Percentiles rank a stretch among this genome's conserved stretches.
Evolutionary conservation across 2,888 invertebrate genomes (phyloP).

Genomic region (Drosophila rellima): DNA sequence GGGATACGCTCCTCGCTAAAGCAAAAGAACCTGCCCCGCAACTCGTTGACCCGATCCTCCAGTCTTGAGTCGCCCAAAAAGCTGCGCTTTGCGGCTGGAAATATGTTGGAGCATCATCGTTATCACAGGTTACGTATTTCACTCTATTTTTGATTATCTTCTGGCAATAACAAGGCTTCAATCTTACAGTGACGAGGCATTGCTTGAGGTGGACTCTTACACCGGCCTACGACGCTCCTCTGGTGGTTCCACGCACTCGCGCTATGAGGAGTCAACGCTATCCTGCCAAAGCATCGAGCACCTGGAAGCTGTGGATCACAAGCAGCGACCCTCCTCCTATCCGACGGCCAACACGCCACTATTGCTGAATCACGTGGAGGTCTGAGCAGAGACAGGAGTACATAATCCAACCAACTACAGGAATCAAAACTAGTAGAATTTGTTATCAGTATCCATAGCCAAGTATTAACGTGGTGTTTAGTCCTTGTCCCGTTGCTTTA

Average conservation of each 20-base stretch:
- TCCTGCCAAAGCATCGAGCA: constrained; percentile 84
- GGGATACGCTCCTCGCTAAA: constrained; percentile 90
- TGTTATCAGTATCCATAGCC: constrained; percentile 47
- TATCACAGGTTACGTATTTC: constrained; percentile 82
- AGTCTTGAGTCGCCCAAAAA: constrained; percentile 94
- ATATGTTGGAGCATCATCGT: constrained; percentile 87
- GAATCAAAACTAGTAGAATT: constrained; percentile 49
- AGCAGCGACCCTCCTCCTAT: constrained; percentile 81
- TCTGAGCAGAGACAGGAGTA: constrained; percentile 48
- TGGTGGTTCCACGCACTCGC: constrained; percentile 83
- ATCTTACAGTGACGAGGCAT: constrained; percentile 83
- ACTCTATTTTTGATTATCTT: background rate
- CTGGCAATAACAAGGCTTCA: background rate
- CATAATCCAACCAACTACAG: constrained; percentile 50
- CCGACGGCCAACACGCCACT: constrained; percentile 84
- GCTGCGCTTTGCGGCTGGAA: constrained; percentile 91
- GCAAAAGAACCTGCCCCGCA: constrained; percentile 88
- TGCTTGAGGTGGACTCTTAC: constrained; percentile 85
- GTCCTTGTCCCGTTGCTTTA: constrained; percentile 55
- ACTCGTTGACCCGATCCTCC: constrained; percentile 89
- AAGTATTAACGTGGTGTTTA: constrained; percentile 54
- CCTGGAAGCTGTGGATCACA: constrained; percentile 60
- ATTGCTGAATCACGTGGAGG: constrained; percentile 83
- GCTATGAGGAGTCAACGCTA: constrained; percentile 83
- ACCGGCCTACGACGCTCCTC: constrained; percentile 82